These are phyloP conservation scores for Mesoclemmys tuberculata DNA, from an alignment of 2,113 vertebrate species.

Conservation along the genomic window DNA sequence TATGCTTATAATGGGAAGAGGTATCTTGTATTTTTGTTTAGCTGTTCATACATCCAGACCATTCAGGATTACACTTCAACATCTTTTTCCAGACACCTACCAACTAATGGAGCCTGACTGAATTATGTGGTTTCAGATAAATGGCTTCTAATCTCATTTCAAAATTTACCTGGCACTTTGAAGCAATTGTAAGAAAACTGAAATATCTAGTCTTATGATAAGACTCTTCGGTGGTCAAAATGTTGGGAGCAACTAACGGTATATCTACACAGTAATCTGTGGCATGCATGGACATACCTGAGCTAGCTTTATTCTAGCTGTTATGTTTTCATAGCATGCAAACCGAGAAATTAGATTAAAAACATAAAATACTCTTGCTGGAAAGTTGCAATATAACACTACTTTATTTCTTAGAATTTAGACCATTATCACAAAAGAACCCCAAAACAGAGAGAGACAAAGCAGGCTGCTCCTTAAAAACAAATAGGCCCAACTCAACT, in stretches of 20 bases:
- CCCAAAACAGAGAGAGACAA: too few species aligned
- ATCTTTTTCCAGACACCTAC: background rate
- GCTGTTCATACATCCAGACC: background rate
- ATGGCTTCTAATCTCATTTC: conserved; percentile 5
- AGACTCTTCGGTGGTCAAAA: background rate
- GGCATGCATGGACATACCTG: too few species aligned
- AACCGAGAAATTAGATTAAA: too few species aligned
- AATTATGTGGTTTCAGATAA: background rate
- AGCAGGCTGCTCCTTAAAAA: too few species aligned
- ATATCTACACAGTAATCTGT: too few species aligned
- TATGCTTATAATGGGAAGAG: fast-evolving
- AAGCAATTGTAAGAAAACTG: background rate
- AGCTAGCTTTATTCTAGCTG: too few species aligned
- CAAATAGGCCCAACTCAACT: too few species aligned
- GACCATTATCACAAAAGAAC: too few species aligned
- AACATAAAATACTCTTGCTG: too few species aligned
- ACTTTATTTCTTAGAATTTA: too few species aligned
- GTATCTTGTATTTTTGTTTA: background rate
- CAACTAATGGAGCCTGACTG: background rate
- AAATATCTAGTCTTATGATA: background rate
- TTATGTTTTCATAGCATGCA: too few species aligned
- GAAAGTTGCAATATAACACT: too few species aligned
- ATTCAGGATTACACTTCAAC: background rate
- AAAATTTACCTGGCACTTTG: background rate
- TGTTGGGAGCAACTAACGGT: background rate